phyloP scores from a whole-genome alignment of 2,797 vertebrate genomes.

The Gymnothorax javanicus region DNA sequence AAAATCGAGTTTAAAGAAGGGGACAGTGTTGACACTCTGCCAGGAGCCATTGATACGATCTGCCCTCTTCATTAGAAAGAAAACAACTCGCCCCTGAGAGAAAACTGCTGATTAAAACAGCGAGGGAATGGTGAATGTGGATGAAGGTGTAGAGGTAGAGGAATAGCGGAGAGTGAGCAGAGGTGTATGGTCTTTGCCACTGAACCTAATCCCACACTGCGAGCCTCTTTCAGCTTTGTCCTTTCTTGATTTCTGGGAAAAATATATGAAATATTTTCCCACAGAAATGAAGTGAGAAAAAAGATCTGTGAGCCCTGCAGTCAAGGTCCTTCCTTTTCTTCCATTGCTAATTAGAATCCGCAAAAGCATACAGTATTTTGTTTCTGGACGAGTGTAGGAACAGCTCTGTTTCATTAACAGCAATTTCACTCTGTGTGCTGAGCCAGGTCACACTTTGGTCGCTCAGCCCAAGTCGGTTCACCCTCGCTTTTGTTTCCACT shows the following conservation, averaged over 20 bases:
- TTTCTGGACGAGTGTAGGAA: not conserved
- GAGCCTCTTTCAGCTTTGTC: slow-evolving; percentile 59
- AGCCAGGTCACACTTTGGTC: not conserved
- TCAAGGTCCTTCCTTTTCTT: slow-evolving; percentile 58
- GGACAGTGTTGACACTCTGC: not conserved
- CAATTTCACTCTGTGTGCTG: not conserved
- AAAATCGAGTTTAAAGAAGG: not conserved
- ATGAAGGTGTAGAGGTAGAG: not conserved
- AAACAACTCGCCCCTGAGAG: not conserved
- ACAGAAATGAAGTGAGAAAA: slow-evolving; percentile 69
- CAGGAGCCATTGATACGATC: not conserved
- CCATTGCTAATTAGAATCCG: slow-evolving; percentile 70
- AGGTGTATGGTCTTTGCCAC: slow-evolving; percentile 43
- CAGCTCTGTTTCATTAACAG: not conserved
- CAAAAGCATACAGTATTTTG: slow-evolving; percentile 50
- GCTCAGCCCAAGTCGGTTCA: not conserved
- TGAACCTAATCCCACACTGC: slow-evolving; percentile 74
- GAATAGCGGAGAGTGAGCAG: not conserved
- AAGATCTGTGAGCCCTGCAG: slow-evolving; percentile 65
- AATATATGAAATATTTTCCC: slow-evolving; percentile 81
- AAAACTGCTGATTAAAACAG: slow-evolving; percentile 1
- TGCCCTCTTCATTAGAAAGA: not conserved
- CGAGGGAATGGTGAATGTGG: not conserved
- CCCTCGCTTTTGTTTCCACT: not conserved
- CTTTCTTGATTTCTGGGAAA: slow-evolving; percentile 64